Evolutionary conservation across 2,797 vertebrate species (phyloP).

Genomic region (Helostoma temminkii): DNA sequence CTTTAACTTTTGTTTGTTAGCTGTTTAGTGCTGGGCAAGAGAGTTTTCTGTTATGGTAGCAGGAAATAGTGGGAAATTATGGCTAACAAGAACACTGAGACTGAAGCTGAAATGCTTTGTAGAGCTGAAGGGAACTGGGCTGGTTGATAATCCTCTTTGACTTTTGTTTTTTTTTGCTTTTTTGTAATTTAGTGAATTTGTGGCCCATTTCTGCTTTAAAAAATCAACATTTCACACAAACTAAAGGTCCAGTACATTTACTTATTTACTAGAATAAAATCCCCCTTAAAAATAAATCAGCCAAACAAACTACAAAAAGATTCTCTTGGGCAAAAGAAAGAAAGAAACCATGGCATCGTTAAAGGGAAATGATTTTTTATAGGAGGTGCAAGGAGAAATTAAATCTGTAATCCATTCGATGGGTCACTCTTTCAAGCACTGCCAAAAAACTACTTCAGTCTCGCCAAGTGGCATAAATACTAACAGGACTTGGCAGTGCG

Average conservation of each 20-base stretch:
- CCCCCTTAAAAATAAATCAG: too few species aligned
- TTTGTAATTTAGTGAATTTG: too few species aligned
- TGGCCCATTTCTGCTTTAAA: too few species aligned
- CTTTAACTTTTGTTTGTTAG: background rate
- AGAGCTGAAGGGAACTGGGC: background rate
- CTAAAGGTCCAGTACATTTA: background rate
- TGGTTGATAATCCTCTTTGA: too few species aligned
- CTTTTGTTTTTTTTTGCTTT: too few species aligned
- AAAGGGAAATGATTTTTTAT: constrained; percentile 9
- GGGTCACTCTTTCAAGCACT: constrained; percentile 11
- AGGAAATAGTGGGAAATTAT: background rate
- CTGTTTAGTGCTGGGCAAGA: background rate
- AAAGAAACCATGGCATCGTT: constrained; percentile 5
- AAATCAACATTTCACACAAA: background rate
- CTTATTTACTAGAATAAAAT: background rate
- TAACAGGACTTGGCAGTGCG: constrained; percentile 34
- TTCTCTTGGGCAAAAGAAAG: too few species aligned
- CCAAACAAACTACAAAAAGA: background rate
- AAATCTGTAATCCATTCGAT: constrained; percentile 17
- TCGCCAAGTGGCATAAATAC: constrained; percentile 44
- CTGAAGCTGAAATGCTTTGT: background rate
- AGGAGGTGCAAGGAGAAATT: background rate
- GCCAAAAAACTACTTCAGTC: constrained; percentile 29
- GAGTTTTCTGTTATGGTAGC: background rate
- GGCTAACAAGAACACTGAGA: background rate